Evolutionary conservation across 2,797 vertebrate genomes (phyloP), one percentile per base, ranked within the genome.

Genomic region (Myripristis murdjan): DNA sequence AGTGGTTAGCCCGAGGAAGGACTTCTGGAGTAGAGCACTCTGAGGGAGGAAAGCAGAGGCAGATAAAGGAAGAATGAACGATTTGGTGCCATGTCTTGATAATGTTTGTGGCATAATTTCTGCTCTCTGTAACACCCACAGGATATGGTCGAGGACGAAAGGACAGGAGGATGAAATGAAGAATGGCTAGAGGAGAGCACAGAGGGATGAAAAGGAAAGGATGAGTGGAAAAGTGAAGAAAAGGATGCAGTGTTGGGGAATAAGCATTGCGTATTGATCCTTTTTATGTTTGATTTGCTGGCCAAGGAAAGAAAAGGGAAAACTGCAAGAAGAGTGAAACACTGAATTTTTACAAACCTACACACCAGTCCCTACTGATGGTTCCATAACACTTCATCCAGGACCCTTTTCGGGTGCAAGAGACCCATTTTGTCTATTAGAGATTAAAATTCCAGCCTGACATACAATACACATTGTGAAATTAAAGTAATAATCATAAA

Each of bases 401-500:
- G 6, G 6, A 28, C 26, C 26, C 26, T 28, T 28, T 28, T 28
- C 2, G 26, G 26, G 26, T 28, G 28, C 26, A 28, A 2, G 26
- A 6, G 49, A 22, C 4, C 28, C 11, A 56, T 35, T 64, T 24
- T 16, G 11, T 15, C 20, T 41, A 37, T 63, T 15, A 59, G 61
- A 11, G 11, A 37, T 69, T 73, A 46, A 73, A 76, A 81, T 83
- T 79, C 53, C 28, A 66, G 33, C 64, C 56, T 61, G 49, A 58
- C 11, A 22, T 57, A 47, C 22, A 24, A 28, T 59, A 59, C 26
- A 39, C 22, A 44, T 44, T 23, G 23, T 9, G 14, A 39, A 41
- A 41, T 39, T 16, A 39, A 22, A 58, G 41, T 56, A 75, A 70
- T 67, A 54, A 79, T 64, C 44, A 70, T 35, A 71, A 62, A 74